Evolutionary conservation across 2,888 invertebrate genomes (phyloP), one percentile per base, ranked within the genome.

Genomic region (Apomyelois bistriatella): DNA sequence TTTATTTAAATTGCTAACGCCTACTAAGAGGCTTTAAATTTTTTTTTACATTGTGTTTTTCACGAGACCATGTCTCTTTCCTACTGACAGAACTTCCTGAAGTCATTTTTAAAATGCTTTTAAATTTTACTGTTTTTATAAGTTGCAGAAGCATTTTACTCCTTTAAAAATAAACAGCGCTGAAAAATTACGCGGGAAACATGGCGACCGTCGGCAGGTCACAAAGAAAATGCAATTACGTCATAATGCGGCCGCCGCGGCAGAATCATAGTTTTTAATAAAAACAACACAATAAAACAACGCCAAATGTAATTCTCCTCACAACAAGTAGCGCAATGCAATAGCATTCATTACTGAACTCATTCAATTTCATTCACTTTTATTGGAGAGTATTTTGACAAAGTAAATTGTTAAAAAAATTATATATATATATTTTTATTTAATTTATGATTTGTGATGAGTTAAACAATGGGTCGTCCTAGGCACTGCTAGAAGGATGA

Each of bases 211-310:
- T 28, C 22, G 48, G 38, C 48, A 38, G 38, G 48, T 48, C 38
- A 48, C 48, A 48, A 38, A 48, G 48, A 30, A 48, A 48, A 48
- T 28, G 48, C 48, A 48, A 48, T 48, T 37, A 48, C 48, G 37
- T 16, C 38, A 17, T 28, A 48, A 48, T 13, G 48, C 48, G 38
- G 30, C 36, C 15, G 48, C 35, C 48, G 38, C 6, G 28, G 28
- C 16, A 37, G 38, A 48, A 48, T 28, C 38, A 38, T 38, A 48
- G 48, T 48, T 48, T 48, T 38, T 38, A 48, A 38, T 38, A 38
- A 48, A 48, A 48, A 48, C 37, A 48, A 37, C 35, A 46, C 16
- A 16, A 46, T 35, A 46, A 46, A 43, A 43, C 22, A 43, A 43
- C 12, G 42, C 28, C 15, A 15, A 46, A 16, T 32, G 30, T 32